phyloP scores from a whole-genome alignment of 2,113 vertebrate species.

The Phalacrocorax aristotelis region DNA sequence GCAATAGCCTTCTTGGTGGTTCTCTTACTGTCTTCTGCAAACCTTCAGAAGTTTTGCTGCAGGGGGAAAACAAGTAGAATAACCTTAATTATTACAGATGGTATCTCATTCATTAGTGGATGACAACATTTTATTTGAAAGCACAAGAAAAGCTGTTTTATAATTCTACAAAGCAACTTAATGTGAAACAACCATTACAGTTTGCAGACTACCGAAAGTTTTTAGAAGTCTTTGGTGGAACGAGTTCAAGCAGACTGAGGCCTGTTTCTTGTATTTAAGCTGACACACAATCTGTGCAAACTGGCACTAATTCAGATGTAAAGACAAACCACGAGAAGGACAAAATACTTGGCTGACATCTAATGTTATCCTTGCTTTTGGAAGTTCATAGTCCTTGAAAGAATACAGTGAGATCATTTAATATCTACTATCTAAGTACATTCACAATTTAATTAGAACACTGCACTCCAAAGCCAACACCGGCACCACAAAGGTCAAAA shows the following conservation, averaged over 20 bases:
- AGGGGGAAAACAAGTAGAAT: conserved; percentile 67
- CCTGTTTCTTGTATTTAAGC: conserved; percentile 69
- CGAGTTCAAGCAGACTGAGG: conserved; percentile 67
- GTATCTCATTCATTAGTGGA: conserved; percentile 69
- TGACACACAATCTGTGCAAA: conserved; percentile 76
- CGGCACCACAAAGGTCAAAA: conserved; percentile 46
- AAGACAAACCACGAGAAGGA: conserved; percentile 69
- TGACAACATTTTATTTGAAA: conserved; percentile 75
- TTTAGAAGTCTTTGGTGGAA: conserved; percentile 71
- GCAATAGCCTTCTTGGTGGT: conserved; percentile 45
- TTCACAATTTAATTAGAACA: conserved; percentile 43
- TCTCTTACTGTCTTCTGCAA: conserved; percentile 63
- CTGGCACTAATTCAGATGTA: conserved; percentile 71
- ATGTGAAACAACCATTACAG: conserved; percentile 55
- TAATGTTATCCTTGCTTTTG: conserved; percentile 64
- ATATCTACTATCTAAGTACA: conserved; percentile 14
- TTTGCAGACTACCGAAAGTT: conserved; percentile 64
- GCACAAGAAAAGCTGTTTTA: conserved; percentile 69
- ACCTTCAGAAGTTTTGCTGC: conserved; percentile 72
- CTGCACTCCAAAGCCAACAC: neutral
- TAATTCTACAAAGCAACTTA: conserved; percentile 74
- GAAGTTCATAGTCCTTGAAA: conserved; percentile 59
- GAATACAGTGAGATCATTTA: conserved; percentile 55
- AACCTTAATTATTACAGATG: conserved; percentile 74
- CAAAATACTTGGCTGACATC: conserved; percentile 73